These are phyloP conservation scores for Neoniphon sammara DNA, from an alignment of 2,797 vertebrate genomes.

Conservation along the genomic window DNA sequence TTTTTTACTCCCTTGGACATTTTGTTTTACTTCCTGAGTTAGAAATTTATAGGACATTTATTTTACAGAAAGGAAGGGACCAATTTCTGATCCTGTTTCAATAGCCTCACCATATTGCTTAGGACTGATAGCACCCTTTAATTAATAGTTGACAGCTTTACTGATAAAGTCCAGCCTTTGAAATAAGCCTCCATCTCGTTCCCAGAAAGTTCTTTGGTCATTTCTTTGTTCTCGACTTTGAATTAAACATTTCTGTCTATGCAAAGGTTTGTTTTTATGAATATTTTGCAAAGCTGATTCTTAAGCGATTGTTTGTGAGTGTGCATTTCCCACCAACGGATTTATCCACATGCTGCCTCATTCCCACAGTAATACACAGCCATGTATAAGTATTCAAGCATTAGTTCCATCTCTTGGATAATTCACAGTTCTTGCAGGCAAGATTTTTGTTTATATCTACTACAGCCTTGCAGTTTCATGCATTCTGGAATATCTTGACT, in stretches of 20 bases:
- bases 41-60: neutral
- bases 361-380: neutral
- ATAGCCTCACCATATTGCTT: neutral
- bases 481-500: neutral
- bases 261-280: slow-evolving; percentile 11
- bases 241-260: slow-evolving; percentile 6
- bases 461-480: neutral
- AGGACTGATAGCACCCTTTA: slow-evolving; percentile 4
- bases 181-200: neutral
- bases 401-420: neutral
- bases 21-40: neutral
- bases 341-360: neutral
- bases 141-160: slow-evolving; percentile 24
- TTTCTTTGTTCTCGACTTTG: neutral
- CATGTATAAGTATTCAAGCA: neutral
- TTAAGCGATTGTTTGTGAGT: neutral
- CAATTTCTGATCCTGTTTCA: neutral
- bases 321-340: no score
- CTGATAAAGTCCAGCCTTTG: slow-evolving; percentile 9
- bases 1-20: neutral
- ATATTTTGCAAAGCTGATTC: neutral
- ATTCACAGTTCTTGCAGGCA: neutral
- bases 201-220: neutral
- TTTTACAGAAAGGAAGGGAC: neutral
- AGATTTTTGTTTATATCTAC: neutral